A percentile compares a stretch with the other conserved stretches of the same genome.
phyloP scores from a whole-genome alignment of 64 coral and sea anemone species.

The Platygyra sinensis region DNA sequence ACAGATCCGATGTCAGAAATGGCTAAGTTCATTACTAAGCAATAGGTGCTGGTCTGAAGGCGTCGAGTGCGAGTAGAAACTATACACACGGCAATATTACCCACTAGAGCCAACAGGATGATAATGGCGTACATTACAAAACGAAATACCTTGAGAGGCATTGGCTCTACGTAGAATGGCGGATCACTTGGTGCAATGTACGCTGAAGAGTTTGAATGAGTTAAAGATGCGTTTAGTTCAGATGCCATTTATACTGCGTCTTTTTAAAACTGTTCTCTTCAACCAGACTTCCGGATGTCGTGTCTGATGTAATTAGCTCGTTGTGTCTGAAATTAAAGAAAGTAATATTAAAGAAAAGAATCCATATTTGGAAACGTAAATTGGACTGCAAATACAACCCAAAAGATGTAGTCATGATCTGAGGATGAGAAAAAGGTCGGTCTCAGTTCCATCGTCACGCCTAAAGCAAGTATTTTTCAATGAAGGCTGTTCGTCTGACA shows the following conservation, averaged over 20 bases:
- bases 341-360: too few species aligned
- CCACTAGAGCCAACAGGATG: conserved; percentile 60
- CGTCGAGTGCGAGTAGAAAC: conserved; percentile 63
- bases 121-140: conserved; percentile 58
- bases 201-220: background rate
- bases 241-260: background rate
- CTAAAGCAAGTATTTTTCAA: too few species aligned
- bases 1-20: conserved; percentile 67
- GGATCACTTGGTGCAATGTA: background rate
- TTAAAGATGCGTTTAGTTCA: background rate
- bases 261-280: too few species aligned
- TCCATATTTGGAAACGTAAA: too few species aligned
- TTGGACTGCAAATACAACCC: too few species aligned
- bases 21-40: conserved; percentile 72
- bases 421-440: too few species aligned
- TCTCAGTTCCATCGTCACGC: too few species aligned
- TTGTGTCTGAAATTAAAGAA: background rate
- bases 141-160: conserved; percentile 42
- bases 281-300: background rate
- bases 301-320: background rate
- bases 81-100: conserved; percentile 66
- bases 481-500: too few species aligned
- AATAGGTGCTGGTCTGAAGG: conserved; percentile 82
- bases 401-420: too few species aligned
- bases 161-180: background rate